Conservation (phyloP, 2,888 invertebrate species). For the Eurytoma adleriae region DNA sequence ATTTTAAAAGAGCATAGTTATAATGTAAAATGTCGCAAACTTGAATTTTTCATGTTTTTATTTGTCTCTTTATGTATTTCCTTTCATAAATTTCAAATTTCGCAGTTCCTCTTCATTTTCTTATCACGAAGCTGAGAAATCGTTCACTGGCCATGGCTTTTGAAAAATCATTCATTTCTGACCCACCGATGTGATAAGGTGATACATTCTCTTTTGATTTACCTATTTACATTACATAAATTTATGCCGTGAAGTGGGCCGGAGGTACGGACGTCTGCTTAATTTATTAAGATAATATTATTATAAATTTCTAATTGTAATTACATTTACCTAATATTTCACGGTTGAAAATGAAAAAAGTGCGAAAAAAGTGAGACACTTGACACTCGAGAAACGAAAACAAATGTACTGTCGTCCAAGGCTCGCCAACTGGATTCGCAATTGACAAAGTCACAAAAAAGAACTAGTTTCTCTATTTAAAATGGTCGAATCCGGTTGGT, state of each 20-base stretch:
- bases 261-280: constrained; percentile 53
- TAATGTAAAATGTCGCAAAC: constrained; percentile 44
- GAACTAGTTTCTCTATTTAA: constrained; percentile 15
- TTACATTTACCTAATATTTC: constrained; percentile 25
- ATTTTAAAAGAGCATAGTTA: constrained; percentile 42
- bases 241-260: constrained; percentile 56
- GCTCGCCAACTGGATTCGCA: constrained; percentile 32
- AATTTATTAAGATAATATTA: constrained; percentile 44
- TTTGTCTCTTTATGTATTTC: not conserved
- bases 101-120: constrained; percentile 27
- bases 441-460: constrained; percentile 13
- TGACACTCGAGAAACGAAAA: constrained; percentile 40
- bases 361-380: constrained; percentile 35
- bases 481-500: constrained; percentile 34
- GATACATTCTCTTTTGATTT: constrained; percentile 14
- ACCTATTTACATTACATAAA: constrained; percentile 26
- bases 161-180: constrained; percentile 3
- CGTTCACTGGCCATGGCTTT: constrained; percentile 24
- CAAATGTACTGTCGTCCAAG: constrained; percentile 14
- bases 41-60: not conserved
- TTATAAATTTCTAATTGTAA: constrained; percentile 37
- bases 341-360: constrained; percentile 13
- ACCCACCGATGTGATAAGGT: not conserved
- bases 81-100: constrained; percentile 24
- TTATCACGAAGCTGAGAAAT: constrained; percentile 44